These are phyloP conservation scores for Eristalis tenax DNA, from an alignment of 2,888 invertebrate species.

Conservation along the genomic window DNA sequence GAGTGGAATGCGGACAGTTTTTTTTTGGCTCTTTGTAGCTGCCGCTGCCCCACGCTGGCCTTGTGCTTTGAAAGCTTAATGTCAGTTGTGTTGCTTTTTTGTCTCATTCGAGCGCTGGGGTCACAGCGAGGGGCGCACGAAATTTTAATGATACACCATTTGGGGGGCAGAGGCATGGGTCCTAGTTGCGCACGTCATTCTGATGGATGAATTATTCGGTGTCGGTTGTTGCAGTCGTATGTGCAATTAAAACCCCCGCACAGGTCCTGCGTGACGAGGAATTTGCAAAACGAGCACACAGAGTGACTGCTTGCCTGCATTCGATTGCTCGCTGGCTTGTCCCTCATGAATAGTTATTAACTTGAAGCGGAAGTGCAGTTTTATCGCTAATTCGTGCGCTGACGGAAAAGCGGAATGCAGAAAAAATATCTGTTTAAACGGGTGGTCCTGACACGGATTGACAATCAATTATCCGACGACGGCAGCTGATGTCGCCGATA, in stretches of 20 bases:
- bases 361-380: constrained; percentile 43
- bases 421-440: background rate
- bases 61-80: background rate
- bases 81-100: background rate
- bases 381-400: constrained; percentile 34
- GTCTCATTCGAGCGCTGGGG: background rate
- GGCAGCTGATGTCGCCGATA: background rate
- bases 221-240: constrained; percentile 30
- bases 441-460: background rate
- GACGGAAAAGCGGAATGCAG: background rate
- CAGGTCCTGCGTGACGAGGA: background rate
- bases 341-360: constrained; percentile 64
- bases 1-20: constrained; percentile 28
- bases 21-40: background rate
- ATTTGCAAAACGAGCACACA: background rate
- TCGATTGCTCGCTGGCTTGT: constrained; percentile 6
- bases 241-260: constrained; percentile 54
- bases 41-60: background rate
- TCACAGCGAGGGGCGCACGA: constrained; percentile 6
- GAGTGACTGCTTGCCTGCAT: background rate
- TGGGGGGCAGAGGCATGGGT: constrained; percentile 9
- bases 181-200: constrained; percentile 33
- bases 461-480: constrained; percentile 14
- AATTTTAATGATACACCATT: constrained; percentile 50
- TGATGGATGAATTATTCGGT: constrained; percentile 59